phyloP scores from a whole-genome alignment of 1,140 invertebrate species.

The Sarcophaga peregrina region DNA sequence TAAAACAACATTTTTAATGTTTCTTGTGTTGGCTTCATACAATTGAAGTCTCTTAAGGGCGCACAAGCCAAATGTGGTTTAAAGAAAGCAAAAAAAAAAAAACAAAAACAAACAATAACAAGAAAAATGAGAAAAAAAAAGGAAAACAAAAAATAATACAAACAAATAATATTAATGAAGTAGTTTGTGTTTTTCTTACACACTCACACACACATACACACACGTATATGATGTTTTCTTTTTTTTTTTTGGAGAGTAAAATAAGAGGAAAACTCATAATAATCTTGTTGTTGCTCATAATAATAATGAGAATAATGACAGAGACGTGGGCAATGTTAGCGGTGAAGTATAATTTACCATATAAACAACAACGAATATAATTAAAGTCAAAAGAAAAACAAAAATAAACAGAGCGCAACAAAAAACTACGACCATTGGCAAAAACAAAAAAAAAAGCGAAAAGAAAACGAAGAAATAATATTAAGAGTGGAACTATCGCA shows the following conservation, averaged over 20 bases:
- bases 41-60: neutral
- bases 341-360: neutral
- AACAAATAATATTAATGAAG: neutral
- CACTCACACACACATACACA: neutral
- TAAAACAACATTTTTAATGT: neutral
- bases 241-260: too few species aligned
- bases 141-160: neutral
- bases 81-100: neutral
- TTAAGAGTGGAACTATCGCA: too few species aligned
- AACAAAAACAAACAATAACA: neutral
- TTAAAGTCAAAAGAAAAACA: conserved; percentile 4
- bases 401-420: conserved; percentile 13
- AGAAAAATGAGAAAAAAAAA: neutral
- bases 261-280: neutral
- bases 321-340: neutral
- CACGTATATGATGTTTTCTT: too few species aligned
- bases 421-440: conserved; percentile 23
- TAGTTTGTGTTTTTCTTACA: neutral
- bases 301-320: neutral
- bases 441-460: neutral
- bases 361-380: neutral
- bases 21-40: neutral
- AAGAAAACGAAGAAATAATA: too few species aligned
- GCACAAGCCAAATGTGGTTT: conserved; percentile 2
- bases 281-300: neutral